phyloP scores from a whole-genome alignment of 1,140 invertebrate species.

The Drosophila simulans region DNA sequence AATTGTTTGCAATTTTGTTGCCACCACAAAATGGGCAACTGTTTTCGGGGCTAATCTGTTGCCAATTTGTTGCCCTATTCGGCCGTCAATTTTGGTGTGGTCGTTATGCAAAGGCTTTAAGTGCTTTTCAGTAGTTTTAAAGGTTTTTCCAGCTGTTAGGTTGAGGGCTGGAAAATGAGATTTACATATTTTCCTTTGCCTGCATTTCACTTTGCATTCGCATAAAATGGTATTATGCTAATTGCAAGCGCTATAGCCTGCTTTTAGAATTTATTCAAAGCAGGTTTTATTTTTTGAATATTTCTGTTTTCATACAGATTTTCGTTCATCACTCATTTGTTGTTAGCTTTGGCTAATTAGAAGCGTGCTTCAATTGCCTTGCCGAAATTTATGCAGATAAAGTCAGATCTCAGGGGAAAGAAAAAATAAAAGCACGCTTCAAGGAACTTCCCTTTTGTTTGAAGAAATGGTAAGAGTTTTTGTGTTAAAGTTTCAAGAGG shows the following conservation, averaged over 20 bases:
- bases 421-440: constrained; percentile 15
- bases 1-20: constrained; percentile 74
- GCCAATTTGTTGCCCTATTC: constrained; percentile 65
- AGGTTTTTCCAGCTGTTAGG: constrained; percentile 16
- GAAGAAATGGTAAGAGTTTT: constrained; percentile 1
- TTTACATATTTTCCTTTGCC: constrained; percentile 35
- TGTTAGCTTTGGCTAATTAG: constrained; percentile 70
- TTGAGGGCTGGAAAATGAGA: constrained; percentile 9
- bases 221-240: constrained; percentile 59
- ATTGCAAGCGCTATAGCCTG: constrained; percentile 40
- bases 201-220: constrained; percentile 28
- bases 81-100: constrained; percentile 22
- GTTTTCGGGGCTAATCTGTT: constrained; percentile 71
- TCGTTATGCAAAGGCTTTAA: constrained; percentile 38
- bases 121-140: constrained; percentile 24
- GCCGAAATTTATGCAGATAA: constrained; percentile 72
- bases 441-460: constrained; percentile 3
- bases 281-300: constrained; percentile 15
- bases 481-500: background rate
- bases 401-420: constrained; percentile 16
- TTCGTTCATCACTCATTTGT: constrained; percentile 50
- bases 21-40: constrained; percentile 70
- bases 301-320: constrained; percentile 54
- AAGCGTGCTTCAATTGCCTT: constrained; percentile 49
- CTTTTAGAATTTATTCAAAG: constrained; percentile 38